These are phyloP conservation scores for Rhagoletis zephyria DNA, from an alignment of 1,140 invertebrate species.

Conservation along the genomic window DNA sequence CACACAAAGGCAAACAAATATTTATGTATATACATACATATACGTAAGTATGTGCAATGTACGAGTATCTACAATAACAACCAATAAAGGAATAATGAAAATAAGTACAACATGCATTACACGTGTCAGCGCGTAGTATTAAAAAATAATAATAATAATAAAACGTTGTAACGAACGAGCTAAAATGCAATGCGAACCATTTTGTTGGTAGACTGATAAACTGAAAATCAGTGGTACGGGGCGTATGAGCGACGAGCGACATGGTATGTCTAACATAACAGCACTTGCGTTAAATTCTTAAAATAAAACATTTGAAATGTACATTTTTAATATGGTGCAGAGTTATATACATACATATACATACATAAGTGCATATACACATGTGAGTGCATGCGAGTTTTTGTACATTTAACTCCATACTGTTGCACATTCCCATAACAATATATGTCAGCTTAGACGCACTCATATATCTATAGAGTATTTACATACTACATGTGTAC, in stretches of 20 bases:
- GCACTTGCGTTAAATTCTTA: slow-evolving; percentile 33
- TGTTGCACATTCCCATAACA: slow-evolving; percentile 26
- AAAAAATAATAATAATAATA: slow-evolving; percentile 37
- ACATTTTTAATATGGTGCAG: slow-evolving; percentile 30
- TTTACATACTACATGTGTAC: too few relatives aligned
- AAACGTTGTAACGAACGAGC: not conserved
- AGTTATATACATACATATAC: too few relatives aligned
- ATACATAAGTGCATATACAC: not conserved
- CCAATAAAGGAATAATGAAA: slow-evolving; percentile 45
- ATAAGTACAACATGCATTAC: slow-evolving; percentile 42
- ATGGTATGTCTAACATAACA: not conserved
- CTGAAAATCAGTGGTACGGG: not conserved
- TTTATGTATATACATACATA: not conserved
- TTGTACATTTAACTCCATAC: not conserved
- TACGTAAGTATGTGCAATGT: not conserved
- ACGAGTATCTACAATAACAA: slow-evolving; percentile 6
- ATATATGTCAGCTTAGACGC: not conserved
- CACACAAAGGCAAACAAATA: not conserved
- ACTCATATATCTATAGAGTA: too few relatives aligned
- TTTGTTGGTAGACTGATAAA: slow-evolving; percentile 33
- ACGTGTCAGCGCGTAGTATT: slow-evolving; percentile 44
- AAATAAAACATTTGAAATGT: slow-evolving; percentile 46
- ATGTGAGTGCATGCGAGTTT: not conserved
- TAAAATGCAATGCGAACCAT: not conserved
- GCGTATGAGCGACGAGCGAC: slow-evolving; percentile 12